These are phyloP conservation scores for Drosophila setosimentum DNA, from an alignment of 2,888 invertebrate genomes.

Conservation along the genomic window DNA sequence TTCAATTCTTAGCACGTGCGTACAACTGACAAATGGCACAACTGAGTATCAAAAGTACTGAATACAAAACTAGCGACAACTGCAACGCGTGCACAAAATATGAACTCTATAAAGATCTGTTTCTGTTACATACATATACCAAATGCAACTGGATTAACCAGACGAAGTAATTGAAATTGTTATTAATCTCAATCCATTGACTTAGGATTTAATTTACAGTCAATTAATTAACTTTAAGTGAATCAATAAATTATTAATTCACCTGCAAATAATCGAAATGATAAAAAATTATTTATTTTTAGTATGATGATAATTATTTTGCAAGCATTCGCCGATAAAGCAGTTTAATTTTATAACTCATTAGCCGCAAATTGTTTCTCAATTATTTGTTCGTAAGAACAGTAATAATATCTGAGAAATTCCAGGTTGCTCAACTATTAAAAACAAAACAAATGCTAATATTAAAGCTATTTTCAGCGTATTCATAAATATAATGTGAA, in stretches of 20 bases:
- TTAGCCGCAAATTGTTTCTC: not conserved
- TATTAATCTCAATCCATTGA: not conserved
- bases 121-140: too few species aligned
- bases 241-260: not conserved
- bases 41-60: not conserved
- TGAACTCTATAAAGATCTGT: not conserved
- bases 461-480: not conserved
- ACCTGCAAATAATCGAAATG: not conserved
- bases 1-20: conserved; percentile 31
- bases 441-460: too few species aligned
- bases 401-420: not conserved
- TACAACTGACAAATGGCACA: conserved; percentile 3
- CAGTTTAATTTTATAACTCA: not conserved
- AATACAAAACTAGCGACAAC: not conserved
- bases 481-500: not conserved
- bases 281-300: not conserved
- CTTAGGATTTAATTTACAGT: not conserved
- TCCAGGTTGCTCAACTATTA: not conserved
- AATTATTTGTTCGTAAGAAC: not conserved
- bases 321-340: not conserved
- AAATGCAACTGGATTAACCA: not conserved
- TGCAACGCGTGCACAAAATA: not conserved
- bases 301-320: not conserved
- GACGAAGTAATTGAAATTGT: not conserved
- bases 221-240: not conserved